phyloP scores from a whole-genome alignment of 2,888 invertebrate genomes.

The Actias luna region DNA sequence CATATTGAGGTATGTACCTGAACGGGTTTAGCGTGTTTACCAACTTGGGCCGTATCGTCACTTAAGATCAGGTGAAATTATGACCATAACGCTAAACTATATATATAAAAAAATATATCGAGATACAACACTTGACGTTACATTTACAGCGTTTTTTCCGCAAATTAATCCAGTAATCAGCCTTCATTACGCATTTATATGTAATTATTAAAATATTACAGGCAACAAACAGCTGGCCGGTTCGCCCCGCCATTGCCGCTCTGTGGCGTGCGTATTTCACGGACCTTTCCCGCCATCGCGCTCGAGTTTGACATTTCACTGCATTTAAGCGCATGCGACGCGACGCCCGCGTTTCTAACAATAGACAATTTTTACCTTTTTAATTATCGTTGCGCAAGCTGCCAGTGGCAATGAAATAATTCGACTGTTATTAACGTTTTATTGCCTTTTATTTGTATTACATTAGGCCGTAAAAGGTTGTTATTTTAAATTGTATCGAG shows the following conservation, averaged over 20 bases:
- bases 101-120: not conserved
- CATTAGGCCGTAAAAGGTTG: not conserved
- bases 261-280: conserved; percentile 56
- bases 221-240: conserved; percentile 26
- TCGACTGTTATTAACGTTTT: not conserved
- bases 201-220: conserved; percentile 26
- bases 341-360: conserved; percentile 30
- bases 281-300: conserved; percentile 36
- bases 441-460: not conserved
- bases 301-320: conserved; percentile 60
- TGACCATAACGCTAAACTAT: too few species aligned
- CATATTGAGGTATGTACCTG: too few species aligned
- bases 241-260: conserved; percentile 51
- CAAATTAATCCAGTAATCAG: conserved; percentile 21
- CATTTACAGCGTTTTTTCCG: too few species aligned
- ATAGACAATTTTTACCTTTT: conserved; percentile 9
- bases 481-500: not conserved
- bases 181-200: conserved; percentile 23
- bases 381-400: conserved; percentile 11
- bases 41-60: too few species aligned
- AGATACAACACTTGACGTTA: not conserved
- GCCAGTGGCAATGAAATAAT: conserved; percentile 18
- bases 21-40: too few species aligned
- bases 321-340: conserved; percentile 57
- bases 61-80: too few species aligned